Base-by-base conservation (phyloP, 1,140 invertebrate genomes). In the Macrosteles quadrilineatus region DNA sequence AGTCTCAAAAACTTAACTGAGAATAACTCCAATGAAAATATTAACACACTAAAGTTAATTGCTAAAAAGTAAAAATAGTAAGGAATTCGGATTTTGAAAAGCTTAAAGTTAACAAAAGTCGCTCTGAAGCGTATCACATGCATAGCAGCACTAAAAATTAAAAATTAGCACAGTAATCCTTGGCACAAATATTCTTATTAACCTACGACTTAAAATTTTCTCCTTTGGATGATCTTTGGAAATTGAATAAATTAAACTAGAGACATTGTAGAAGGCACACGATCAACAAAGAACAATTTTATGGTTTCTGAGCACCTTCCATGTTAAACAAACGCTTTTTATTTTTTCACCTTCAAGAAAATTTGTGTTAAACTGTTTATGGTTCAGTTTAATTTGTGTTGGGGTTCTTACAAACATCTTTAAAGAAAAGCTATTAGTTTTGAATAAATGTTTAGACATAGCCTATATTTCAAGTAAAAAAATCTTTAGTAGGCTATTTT, bases 291-390 rank as follows among this genome's bases (percentile, higher is more conserved):
- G 17, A 19, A 19, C 21, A n/a, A 9, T n/a, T 50, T 50, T 19
- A 50, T 50, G 47, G 47, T 50, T 50, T 19, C 47, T 50, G 21
- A 50, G 47, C 47, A 50, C 47, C 47, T 50, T 50, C 47, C 21
- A n/a, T n/a, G 21, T 3, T 11, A 11, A 43, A 11, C 9, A 17
- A 17, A 11, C 36, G 9, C 17, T 11, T 11, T 43, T 11, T 43
- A 43, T 43, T 43, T 43, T 43, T 3, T 50, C n/a, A 50, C n/a
- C 6, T 6, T n/a, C 47, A 50, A n/a, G n/a, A n/a, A n/a, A n/a
- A n/a, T n/a, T n/a, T n/a, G n/a, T n/a, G n/a, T n/a, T 50, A 50
- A 9, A 19, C 6, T 50, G 4, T 50, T 50, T 9, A 11, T 4
- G 3, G 17, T 50, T 50, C 3, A 6, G 47, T 4, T 50, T 50